Conservation (phyloP, 2,113 vertebrate species). For the Sula dactylatra region DNA sequence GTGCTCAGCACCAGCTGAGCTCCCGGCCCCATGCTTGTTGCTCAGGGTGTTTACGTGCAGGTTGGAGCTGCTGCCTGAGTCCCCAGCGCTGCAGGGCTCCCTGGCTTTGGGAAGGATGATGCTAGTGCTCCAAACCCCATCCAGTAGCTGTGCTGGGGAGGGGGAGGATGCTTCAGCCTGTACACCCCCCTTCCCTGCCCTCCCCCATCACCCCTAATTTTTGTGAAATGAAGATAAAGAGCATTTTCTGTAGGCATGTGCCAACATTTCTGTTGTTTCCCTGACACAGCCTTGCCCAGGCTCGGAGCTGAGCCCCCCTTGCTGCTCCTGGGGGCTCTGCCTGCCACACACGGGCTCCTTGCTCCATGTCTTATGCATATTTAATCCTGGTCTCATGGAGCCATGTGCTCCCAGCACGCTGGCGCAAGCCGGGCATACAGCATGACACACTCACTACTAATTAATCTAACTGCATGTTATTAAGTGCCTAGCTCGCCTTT, state of each 20-base stretch:
- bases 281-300: rapidly evolving
- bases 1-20: neutral
- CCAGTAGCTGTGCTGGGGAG: neutral
- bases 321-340: neutral
- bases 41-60: rapidly evolving
- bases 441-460: neutral
- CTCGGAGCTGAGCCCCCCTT: neutral
- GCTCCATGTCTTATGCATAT: neutral
- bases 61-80: neutral
- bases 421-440: neutral
- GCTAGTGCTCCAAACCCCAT: neutral
- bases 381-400: neutral
- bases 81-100: neutral
- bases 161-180: neutral
- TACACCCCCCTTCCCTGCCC: no score
- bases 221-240: neutral
- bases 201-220: rapidly evolving
- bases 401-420: neutral
- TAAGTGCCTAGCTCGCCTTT: neutral
- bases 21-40: rapidly evolving
- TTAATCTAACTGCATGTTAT: neutral
- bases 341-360: neutral
- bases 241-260: neutral
- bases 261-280: rapidly evolving
- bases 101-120: neutral